phyloP scores from a whole-genome alignment of 1,140 invertebrate genomes.

The Pachyrhynchus sulphureomaculatus region DNA sequence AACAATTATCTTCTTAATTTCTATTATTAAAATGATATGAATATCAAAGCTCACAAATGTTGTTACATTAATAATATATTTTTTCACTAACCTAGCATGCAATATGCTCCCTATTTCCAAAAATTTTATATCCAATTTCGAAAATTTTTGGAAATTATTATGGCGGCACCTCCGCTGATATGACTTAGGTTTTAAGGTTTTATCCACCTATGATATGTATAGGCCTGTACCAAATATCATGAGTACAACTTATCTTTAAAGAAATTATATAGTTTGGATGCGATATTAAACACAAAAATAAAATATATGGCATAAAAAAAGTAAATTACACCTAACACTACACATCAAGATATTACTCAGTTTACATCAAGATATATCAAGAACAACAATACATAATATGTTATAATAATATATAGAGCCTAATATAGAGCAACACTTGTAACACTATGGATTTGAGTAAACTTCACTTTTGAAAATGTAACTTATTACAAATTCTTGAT shows the following conservation, averaged over 20 bases:
- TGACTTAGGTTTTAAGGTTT: conserved; percentile 16
- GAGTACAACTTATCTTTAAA: background rate
- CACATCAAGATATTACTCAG: conserved; percentile 5
- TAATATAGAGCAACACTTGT: conserved; percentile 6
- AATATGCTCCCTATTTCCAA: conserved; percentile 10
- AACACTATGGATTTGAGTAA: background rate
- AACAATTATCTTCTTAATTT: conserved; percentile 1
- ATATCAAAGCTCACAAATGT: conserved; percentile 30
- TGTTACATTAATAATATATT: conserved; percentile 20
- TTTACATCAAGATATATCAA: conserved; percentile 19
- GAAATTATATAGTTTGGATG: conserved; percentile 17
- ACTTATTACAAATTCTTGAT: no score
- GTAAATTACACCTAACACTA: background rate
- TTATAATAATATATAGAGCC: conserved; percentile 21
- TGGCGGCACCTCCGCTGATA: conserved; percentile 23
- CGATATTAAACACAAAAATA: conserved; percentile 6
- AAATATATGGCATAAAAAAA: conserved; percentile 7
- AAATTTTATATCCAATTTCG: conserved; percentile 9
- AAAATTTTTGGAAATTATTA: conserved; percentile 19
- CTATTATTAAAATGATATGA: conserved; percentile 23
- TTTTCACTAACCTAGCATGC: conserved; percentile 28
- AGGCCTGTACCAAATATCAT: conserved; percentile 13
- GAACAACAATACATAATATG: conserved; percentile 38
- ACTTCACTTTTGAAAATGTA: no score
- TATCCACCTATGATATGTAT: conserved; percentile 24